Conservation (phyloP, 1,140 invertebrate species). For the Drosophila persimilis region DNA sequence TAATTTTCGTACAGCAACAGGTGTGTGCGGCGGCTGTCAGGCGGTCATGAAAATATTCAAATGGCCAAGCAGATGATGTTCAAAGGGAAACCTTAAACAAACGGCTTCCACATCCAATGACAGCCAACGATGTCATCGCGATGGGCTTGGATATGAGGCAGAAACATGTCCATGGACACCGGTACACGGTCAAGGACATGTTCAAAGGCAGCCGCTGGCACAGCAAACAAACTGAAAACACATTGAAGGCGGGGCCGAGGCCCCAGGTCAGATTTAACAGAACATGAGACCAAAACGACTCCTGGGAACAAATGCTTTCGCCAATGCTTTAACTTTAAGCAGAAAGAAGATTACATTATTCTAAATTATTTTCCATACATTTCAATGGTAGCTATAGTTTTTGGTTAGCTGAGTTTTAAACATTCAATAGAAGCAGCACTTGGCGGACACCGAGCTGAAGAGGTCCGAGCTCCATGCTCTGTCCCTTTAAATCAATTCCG, state of each 20-base stretch:
- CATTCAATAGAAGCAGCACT: too few species aligned
- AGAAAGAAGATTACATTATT: too few species aligned
- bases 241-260: slow-evolving; percentile 15
- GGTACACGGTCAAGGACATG: slow-evolving; percentile 38
- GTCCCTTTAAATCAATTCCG: slow-evolving; percentile 33
- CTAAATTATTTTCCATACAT: too few species aligned
- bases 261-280: slow-evolving; percentile 1
- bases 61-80: slow-evolving; percentile 31
- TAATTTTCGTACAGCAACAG: slow-evolving; percentile 72
- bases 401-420: too few species aligned
- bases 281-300: slow-evolving; percentile 12
- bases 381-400: too few species aligned
- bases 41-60: slow-evolving; percentile 63
- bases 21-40: slow-evolving; percentile 25
- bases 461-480: too few species aligned
- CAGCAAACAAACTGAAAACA: slow-evolving; percentile 10
- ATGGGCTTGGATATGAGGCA: slow-evolving; percentile 9
- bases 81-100: slow-evolving; percentile 47
- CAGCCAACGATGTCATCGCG: slow-evolving; percentile 25
- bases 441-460: too few species aligned
- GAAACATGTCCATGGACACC: slow-evolving; percentile 9
- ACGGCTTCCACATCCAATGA: slow-evolving; percentile 16
- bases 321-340: slow-evolving; percentile 5
- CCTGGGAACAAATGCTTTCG: slow-evolving; percentile 5
- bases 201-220: slow-evolving; percentile 33